These are phyloP conservation scores for Pygmarrhopalites habei DNA, from an alignment of 1,140 invertebrate species.

Conservation along the genomic window DNA sequence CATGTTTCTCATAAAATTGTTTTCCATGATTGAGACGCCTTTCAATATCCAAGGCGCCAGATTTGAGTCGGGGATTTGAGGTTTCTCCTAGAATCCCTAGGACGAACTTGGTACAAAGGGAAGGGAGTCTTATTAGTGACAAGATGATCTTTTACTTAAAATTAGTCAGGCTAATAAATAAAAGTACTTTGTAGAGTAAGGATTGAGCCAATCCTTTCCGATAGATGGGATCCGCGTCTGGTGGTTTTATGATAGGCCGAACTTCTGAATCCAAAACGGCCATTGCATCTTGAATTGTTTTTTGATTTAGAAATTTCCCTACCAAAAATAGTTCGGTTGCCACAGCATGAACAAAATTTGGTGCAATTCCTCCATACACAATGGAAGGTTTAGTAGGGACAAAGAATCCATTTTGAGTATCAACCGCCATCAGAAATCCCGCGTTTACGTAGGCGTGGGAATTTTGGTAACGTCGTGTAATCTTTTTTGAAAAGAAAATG, in stretches of 20 bases:
- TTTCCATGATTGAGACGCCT: neutral
- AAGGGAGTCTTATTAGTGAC: neutral
- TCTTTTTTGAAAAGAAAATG: constrained; percentile 41
- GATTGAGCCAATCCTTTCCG: constrained; percentile 51
- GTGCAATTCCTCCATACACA: constrained; percentile 61
- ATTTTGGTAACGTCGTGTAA: constrained; percentile 71
- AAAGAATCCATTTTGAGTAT: constrained; percentile 43
- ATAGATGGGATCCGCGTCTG: constrained; percentile 56
- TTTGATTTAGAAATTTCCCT: constrained; percentile 50
- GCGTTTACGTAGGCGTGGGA: constrained; percentile 74
- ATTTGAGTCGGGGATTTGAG: neutral
- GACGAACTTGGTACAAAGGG: neutral
- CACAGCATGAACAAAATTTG: constrained; percentile 60
- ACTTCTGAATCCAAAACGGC: constrained; percentile 54
- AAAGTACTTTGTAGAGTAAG: constrained; percentile 41
- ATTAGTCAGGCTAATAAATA: neutral
- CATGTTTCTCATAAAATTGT: neutral
- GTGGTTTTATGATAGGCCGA: constrained; percentile 53
- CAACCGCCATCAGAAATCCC: constrained; percentile 62
- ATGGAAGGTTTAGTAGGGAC: constrained; percentile 51
- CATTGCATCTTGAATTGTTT: constrained; percentile 53
- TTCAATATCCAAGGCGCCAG: neutral
- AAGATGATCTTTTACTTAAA: neutral
- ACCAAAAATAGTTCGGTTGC: constrained; percentile 57
- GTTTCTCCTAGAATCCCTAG: neutral